phyloP scores from a whole-genome alignment of 2,797 vertebrate species.

The Loriculus beryllinus region DNA sequence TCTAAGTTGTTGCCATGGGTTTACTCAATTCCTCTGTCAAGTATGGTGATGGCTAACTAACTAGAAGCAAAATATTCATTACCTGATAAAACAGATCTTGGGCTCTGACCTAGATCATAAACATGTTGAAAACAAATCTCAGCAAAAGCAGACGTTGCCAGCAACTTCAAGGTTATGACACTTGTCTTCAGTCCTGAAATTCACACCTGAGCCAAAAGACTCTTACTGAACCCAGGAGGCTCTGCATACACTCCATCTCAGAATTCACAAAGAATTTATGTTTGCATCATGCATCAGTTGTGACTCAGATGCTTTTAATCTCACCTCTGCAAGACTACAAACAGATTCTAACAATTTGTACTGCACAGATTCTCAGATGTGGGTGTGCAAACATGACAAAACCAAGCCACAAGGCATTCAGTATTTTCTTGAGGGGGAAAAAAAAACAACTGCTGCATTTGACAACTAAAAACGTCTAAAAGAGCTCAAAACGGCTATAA shows the following conservation, averaged over 20 bases:
- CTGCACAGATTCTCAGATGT: not conserved
- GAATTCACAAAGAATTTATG: not conserved
- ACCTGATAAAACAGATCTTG: not conserved
- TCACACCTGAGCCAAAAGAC: not conserved
- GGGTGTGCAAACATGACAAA: not conserved
- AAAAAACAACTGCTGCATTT: not conserved
- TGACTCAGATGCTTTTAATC: not conserved
- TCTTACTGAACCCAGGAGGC: not conserved
- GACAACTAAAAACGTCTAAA: not conserved
- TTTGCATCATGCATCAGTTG: rapidly evolving
- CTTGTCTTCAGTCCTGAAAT: not conserved
- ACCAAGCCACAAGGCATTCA: rapidly evolving
- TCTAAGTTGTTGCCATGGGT: rapidly evolving
- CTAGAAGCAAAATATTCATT: not conserved
- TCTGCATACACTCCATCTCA: not conserved
- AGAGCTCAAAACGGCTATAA: not conserved
- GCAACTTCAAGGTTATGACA: not conserved
- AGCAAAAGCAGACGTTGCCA: not conserved
- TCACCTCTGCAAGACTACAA: not conserved
- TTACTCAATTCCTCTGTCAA: not conserved
- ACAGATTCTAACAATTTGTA: not conserved
- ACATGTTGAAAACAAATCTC: not conserved
- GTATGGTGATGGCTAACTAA: not conserved
- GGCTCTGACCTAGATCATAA: not conserved
- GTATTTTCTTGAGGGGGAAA: not conserved